Conservation (phyloP, 1,140 invertebrate species). For the Pseudomyrmex gracilis region DNA sequence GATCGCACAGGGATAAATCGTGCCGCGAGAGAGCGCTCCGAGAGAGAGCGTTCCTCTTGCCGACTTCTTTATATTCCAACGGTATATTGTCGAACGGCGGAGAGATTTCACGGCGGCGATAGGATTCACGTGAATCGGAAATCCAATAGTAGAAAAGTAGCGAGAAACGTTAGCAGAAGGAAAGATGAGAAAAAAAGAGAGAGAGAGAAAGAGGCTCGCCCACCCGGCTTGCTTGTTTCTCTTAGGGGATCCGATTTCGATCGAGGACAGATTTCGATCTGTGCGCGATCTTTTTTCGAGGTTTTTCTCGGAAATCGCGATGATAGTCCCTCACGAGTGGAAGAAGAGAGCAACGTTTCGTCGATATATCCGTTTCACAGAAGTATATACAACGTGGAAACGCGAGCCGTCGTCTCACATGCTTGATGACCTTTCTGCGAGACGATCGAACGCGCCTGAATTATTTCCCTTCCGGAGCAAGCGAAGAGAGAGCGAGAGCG, state of each 20-base stretch:
- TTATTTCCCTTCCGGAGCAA: conserved; percentile 30
- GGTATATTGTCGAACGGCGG: conserved; percentile 40
- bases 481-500: background rate
- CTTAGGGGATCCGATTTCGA: conserved; percentile 38
- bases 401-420: background rate
- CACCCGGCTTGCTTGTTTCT: conserved; percentile 50
- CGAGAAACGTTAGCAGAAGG: conserved; percentile 34
- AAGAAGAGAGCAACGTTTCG: background rate
- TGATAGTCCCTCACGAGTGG: conserved; percentile 2
- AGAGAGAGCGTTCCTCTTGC: conserved; percentile 17
- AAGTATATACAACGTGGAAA: background rate
- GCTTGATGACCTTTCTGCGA: conserved; percentile 7
- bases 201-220: background rate
- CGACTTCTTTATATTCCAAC: conserved; percentile 50
- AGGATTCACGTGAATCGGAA: conserved; percentile 59
- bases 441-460: conserved; percentile 30
- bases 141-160: conserved; percentile 60
- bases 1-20: conserved; percentile 48
- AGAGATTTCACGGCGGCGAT: conserved; percentile 50
- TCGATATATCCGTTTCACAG: background rate
- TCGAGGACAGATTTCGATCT: conserved; percentile 43
- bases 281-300: background rate
- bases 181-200: background rate
- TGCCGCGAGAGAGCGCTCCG: conserved; percentile 37
- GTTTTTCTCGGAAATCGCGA: background rate